phyloP scores from a whole-genome alignment of 2,797 vertebrate genomes.

The Denticeps clupeoides region DNA sequence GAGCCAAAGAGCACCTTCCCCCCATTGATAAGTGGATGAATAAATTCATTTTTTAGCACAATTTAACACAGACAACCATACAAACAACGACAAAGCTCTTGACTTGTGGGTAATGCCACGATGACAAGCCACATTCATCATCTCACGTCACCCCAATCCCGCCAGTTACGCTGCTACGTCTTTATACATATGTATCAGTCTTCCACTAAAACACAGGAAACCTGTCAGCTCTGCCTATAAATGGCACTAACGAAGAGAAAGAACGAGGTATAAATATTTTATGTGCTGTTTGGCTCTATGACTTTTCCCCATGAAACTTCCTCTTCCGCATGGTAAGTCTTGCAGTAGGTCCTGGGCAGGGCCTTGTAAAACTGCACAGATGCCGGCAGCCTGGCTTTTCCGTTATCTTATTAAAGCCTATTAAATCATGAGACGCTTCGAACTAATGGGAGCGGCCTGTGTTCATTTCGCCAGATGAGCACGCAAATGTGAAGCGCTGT shows the following conservation, averaged over 20 bases:
- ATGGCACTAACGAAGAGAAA: conserved; percentile 18
- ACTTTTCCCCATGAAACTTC: conserved; percentile 6
- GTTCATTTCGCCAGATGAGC: too few relatives aligned
- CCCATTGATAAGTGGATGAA: conserved; percentile 25
- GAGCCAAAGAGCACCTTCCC: conserved; percentile 19
- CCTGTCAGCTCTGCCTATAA: conserved; percentile 14
- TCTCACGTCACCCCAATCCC: conserved; percentile 14
- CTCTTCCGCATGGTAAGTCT: too few relatives aligned
- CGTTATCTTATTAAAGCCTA: too few relatives aligned
- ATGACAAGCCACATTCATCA: conserved; percentile 29
- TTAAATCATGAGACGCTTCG: too few relatives aligned
- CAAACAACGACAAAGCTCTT: conserved; percentile 20
- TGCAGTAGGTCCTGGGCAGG: too few relatives aligned
- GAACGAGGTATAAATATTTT: conserved; percentile 20
- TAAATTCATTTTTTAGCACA: conserved; percentile 27
- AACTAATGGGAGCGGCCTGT: too few relatives aligned
- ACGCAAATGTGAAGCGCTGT: too few relatives aligned
- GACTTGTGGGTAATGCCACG: conserved; percentile 23
- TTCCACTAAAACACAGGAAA: conserved; percentile 17
- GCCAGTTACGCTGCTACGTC: conserved; percentile 2
- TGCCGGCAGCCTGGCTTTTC: too few relatives aligned
- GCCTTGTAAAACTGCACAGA: conserved; percentile 7
- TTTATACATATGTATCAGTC: conserved; percentile 21
- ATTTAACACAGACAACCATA: conserved; percentile 24
- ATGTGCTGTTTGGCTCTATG: conserved; percentile 18